Base-by-base conservation (phyloP, 2,113 vertebrate species). In the Sciurus niger region DNA sequence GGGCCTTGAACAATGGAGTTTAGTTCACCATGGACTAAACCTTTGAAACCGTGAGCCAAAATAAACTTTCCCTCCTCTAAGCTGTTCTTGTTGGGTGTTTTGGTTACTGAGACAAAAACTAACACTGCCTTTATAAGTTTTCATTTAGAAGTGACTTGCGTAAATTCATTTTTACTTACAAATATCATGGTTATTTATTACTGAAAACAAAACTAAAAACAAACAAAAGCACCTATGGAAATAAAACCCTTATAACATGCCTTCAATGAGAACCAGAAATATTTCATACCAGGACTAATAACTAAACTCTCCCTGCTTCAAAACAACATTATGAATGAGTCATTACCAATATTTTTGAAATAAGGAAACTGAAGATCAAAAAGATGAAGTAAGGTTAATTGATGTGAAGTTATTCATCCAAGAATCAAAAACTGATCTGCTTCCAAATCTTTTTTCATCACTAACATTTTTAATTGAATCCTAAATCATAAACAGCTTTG, bases 401-500 rank as follows among this genome's bases (percentile, higher is more conserved):
- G 10, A 40, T 17, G 16, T 22, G 25, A 68, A 85, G 14, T 55
- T 30, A 58, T 30, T 82, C 67, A 86, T 58, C 32, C 16, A 60
- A 55, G 30, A 92, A 24, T 28, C 2, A 78, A 63, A 73, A 53
- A 63, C 22, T 43, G 70, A 74, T 70, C 12, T 20, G 22, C 80
- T 73, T 46, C n/a, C 58, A 82, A 74, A 8, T 20, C 16, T 74
- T 11, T 34, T 86, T 5, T 17, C 28, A 60, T 13, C 80, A 46
- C 68, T 78, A 89, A 63, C 20, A 78, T 70, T 89, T 90, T 72
- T 72, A 43, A 51, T 89, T 55, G 12, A 4, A 84, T 7, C 2
- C 72, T 78, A 84, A 82, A 82, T 65, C 74, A 82, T 82, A 74
- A 84, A 28, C 25, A 63, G 28, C 40, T 76, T 89, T 84, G 67